Percentiles rank a stretch among this genome's conserved stretches.
Conservation (phyloP, 1,140 invertebrate species). For the Monochamus saltuarius region DNA sequence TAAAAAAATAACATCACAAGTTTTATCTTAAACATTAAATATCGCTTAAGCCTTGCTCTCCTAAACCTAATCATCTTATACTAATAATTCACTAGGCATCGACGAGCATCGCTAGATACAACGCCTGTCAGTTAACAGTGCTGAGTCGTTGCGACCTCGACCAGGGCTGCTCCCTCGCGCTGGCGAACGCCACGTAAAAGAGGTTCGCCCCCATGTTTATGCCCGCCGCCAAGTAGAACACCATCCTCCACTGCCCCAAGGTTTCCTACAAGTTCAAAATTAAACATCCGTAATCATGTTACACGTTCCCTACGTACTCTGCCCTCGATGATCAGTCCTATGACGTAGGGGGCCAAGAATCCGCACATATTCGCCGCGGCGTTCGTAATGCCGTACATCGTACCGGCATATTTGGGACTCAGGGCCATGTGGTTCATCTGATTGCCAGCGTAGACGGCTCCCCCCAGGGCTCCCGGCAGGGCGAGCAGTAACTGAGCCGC, state of each 20-base stretch:
- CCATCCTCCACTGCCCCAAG: conserved; percentile 78
- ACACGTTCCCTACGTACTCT: conserved; percentile 55
- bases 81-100: conserved; percentile 31
- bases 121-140: conserved; percentile 46
- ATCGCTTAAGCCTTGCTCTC: no score
- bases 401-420: conserved; percentile 81
- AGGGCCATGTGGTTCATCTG: conserved; percentile 88
- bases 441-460: conserved; percentile 75
- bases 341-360: conserved; percentile 80
- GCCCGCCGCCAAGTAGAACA: conserved; percentile 82
- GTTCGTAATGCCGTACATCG: conserved; percentile 87
- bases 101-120: conserved; percentile 46
- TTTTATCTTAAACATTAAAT: no score
- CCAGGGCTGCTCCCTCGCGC: conserved; percentile 80
- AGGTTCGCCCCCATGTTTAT: conserved; percentile 76
- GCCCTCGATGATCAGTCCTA: conserved; percentile 70
- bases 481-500: conserved; percentile 71
- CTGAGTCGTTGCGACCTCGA: conserved; percentile 51
- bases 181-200: conserved; percentile 81
- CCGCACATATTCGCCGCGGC: conserved; percentile 83
- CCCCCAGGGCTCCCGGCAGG: conserved; percentile 69
- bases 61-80: no score
- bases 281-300: neutral
- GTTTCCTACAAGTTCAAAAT: conserved; percentile 67
- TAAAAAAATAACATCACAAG: no score